phyloP scores from a whole-genome alignment of 2,113 vertebrate species.

The Melanocharis versteri region DNA sequence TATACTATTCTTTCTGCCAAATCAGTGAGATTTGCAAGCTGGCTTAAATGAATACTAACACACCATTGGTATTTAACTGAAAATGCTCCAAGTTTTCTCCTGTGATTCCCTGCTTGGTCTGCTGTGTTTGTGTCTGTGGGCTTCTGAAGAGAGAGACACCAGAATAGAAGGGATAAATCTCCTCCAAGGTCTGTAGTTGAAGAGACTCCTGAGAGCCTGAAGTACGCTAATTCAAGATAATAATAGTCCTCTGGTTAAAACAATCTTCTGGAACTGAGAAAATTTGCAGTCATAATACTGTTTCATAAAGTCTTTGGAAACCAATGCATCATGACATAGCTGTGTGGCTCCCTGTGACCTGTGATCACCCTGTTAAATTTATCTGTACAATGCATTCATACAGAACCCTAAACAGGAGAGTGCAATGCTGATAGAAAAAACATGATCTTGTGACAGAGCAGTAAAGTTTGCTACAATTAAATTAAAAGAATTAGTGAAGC shows the following conservation, averaged over 20 bases:
- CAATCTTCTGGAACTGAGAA: not conserved
- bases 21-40: not conserved
- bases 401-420: not conserved
- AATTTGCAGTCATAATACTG: not conserved
- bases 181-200: not conserved
- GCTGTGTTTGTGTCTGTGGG: not conserved
- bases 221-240: not conserved
- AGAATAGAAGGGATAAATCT: not conserved
- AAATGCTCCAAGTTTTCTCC: not conserved
- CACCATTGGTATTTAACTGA: not conserved
- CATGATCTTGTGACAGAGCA: not conserved
- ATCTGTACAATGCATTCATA: not conserved
- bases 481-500: not conserved
- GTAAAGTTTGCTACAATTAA: not conserved
- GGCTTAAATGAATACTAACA: not conserved
- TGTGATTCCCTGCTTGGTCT: not conserved
- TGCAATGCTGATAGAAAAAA: not conserved
- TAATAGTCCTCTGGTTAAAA: not conserved
- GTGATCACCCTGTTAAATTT: not conserved
- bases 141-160: not conserved
- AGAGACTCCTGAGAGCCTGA: not conserved
- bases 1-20: not conserved
- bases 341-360: not conserved
- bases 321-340: not conserved
- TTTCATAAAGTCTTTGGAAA: not conserved